Conservation (phyloP, 2,797 vertebrate species). For the Coracias cyanogaster region DNA sequence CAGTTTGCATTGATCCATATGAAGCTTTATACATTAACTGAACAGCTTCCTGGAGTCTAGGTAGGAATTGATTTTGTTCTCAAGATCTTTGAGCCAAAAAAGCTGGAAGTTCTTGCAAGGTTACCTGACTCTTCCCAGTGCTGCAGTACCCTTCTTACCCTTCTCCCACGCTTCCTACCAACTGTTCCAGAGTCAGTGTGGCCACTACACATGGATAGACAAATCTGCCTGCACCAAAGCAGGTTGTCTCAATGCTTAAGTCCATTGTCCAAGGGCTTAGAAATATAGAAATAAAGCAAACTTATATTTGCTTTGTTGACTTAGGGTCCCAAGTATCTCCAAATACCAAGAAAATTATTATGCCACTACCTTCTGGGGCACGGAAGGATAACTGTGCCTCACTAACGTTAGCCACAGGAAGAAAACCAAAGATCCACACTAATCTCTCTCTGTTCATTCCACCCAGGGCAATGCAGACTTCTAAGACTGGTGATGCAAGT, state of each 20-base stretch:
- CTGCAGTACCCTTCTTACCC: background rate
- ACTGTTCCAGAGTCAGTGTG: rapidly evolving
- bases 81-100: background rate
- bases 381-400: background rate
- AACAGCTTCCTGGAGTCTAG: background rate
- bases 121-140: background rate
- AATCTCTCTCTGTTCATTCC: background rate
- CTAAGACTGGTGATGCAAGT: background rate
- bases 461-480: background rate
- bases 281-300: background rate
- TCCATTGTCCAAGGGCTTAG: background rate
- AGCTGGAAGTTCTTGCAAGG: background rate
- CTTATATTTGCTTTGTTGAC: background rate
- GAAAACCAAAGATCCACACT: background rate
- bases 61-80: background rate
- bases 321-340: background rate
- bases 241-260: background rate
- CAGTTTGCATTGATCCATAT: background rate
- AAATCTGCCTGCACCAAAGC: background rate
- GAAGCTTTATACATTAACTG: background rate
- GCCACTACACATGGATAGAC: background rate
- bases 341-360: background rate
- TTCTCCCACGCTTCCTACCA: background rate
- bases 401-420: background rate
- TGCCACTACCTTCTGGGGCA: background rate